These are phyloP conservation scores for Lota lota DNA, from an alignment of 2,113 vertebrate species.

Conservation along the genomic window DNA sequence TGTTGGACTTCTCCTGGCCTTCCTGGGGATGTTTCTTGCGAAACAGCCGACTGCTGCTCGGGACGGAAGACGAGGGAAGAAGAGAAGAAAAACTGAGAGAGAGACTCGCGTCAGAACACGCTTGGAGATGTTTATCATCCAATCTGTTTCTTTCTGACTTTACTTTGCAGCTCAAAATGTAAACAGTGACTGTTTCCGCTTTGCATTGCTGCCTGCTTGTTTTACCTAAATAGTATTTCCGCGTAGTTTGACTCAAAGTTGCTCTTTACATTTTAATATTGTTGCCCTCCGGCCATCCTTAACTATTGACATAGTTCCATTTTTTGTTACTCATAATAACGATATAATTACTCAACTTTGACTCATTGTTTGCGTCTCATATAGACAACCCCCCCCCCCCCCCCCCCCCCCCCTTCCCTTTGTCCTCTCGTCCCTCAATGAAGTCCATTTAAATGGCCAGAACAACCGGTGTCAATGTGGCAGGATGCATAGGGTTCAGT, in stretches of 20 bases:
- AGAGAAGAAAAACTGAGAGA: slow-evolving; percentile 7
- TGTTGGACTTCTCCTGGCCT: slow-evolving; percentile 81
- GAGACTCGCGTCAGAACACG: slow-evolving; percentile 19
- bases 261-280: too few relatives aligned
- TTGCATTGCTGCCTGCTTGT: slow-evolving; percentile 7
- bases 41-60: slow-evolving; percentile 73
- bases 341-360: too few relatives aligned
- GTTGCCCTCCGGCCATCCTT: too few relatives aligned
- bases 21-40: slow-evolving; percentile 77
- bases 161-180: slow-evolving; percentile 12
- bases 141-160: slow-evolving; percentile 14
- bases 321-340: too few relatives aligned
- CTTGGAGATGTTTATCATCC: slow-evolving; percentile 25
- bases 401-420: slow-evolving; percentile 11
- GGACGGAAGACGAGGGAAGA: slow-evolving; percentile 3
- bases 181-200: slow-evolving; percentile 25
- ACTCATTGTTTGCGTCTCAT: slow-evolving; percentile 8
- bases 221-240: neutral
- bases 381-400: slow-evolving; percentile 23
- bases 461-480: slow-evolving; percentile 67
- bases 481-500: slow-evolving; percentile 42
- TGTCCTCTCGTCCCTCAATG: slow-evolving; percentile 40
- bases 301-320: too few relatives aligned
- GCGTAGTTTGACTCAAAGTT: too few relatives aligned
- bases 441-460: slow-evolving; percentile 50